Evolutionary conservation across 2,113 vertebrate genomes (phyloP), one percentile per base, ranked within the genome.

Genomic region (Varanus komodoensis): DNA sequence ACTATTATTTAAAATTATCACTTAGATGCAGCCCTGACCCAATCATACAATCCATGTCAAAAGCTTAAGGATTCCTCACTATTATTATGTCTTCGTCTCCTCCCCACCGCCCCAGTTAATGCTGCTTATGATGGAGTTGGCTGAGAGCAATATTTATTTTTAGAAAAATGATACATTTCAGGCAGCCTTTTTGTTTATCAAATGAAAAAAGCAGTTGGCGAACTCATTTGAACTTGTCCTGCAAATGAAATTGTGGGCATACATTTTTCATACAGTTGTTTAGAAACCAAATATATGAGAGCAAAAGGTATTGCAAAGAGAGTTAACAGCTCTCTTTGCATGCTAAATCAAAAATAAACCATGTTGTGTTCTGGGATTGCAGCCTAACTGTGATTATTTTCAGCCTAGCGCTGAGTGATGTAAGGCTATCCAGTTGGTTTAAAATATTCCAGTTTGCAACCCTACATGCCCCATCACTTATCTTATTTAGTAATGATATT

Each of bases 1-100:
- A 88, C 83, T 90, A 80, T 21, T 91, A 94, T 93, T 91, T 0
- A 71, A 91, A 94, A 90, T 88, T 90, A 77, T 69, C 0, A 84
- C 0, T 32, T 89, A 44, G 17, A 64, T 25, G 1, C 57, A 77
- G 38, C 25, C 25, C 52, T 84, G 57, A 61, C 44, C 29, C 38
- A 50, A 34, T 84, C 34, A 14, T 64, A 38, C 75, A 73, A 84
- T 75, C 54, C 27, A 77, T 89, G 71, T 75, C 27, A 74, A 32
- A 75, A 38, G 71, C 52, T 44, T 48, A 89, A 78, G 29, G 12
- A 87, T 93, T 94, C 44, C 44, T 38, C 91, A 81, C 61, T 0
- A 87, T 83, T 91, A 75, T 89, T 71, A 69, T 54, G 32, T 75
- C 87, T 82, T 44, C 38, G 38, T 44, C 92, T 92, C 27, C 69